Base-by-base conservation (phyloP, 2,797 vertebrate genomes). In the Mormyrops boulengeri region DNA sequence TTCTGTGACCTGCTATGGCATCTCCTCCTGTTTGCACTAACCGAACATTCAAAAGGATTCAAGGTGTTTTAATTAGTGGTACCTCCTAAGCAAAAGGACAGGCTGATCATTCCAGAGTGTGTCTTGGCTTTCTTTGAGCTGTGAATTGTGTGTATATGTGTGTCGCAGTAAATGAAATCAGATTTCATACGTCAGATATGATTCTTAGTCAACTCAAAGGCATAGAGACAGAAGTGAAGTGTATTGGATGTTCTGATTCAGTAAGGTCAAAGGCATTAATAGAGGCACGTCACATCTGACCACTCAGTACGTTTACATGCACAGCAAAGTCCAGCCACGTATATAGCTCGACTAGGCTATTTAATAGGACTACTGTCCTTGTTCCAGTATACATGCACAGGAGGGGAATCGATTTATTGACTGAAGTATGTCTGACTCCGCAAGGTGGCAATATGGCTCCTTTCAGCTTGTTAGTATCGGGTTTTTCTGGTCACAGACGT, bases 141-240 rank as follows among this genome's bases (percentile, higher is more conserved):
- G 12, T 22, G 69, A 77, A 38, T 14, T 77, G 14, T 49, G 80
- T 44, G 80, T 17, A 17, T 49, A 41, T 44, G 80, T n/a, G 80
- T 84, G 80, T 77, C 0, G 3, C 26, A 12, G 26, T 11, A 52
- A 60, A 34, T 22, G 34, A 88, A 89, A 88, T 87, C 90, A 93
- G 87, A 91, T 93, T 92, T 93, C 87, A 94, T 87, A 93, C 93
- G 91, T 94, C 47, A 47, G 55, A 80, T 57, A 87, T 91, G 90
- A 86, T 80, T 50, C 26, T 85, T 57, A 7, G 22, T 30, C 85
- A 2, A 38, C 66, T 73, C n/a, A 44, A 73, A 84, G 69, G 73
- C 41, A 62, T 47, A 38, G 53, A 60, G 53, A 19, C 19, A 80
- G 66, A 89, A 77, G 49, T 44, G 50, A 60, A 52, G 49, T 50